phyloP scores from a whole-genome alignment of 2,113 vertebrate species.

The Penelope pileata region DNA sequence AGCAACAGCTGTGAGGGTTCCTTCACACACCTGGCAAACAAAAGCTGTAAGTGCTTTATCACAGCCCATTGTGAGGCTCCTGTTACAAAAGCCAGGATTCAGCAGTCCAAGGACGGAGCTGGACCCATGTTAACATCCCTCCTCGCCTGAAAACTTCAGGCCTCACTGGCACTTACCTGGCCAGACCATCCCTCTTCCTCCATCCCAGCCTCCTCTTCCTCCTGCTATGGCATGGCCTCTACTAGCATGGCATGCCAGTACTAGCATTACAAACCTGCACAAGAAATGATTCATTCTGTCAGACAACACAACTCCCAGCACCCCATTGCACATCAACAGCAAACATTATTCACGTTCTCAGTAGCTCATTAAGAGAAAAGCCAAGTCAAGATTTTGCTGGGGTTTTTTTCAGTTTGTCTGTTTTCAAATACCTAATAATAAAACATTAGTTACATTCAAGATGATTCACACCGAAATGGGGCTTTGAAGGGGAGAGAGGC shows the following conservation, averaged over 20 bases:
- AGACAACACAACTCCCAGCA: background rate
- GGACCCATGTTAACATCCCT: background rate
- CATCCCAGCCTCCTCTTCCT: background rate
- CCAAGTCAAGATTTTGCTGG: background rate
- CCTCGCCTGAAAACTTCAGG: background rate
- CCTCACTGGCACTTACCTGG: background rate
- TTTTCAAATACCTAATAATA: conserved; percentile 24
- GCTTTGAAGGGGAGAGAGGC: background rate
- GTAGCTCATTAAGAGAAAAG: background rate
- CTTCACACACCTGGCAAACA: background rate
- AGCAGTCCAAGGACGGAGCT: background rate
- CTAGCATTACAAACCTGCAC: background rate
- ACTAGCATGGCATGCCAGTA: background rate
- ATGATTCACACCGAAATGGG: background rate
- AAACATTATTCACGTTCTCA: background rate
- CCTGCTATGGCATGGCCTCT: background rate
- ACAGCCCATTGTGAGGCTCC: background rate
- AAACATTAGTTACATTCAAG: background rate
- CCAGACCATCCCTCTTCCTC: background rate
- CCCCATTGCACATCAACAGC: background rate
- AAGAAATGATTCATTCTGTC: background rate
- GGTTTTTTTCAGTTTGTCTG: background rate
- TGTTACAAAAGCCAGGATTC: background rate
- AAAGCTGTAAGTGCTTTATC: background rate
- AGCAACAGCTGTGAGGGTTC: background rate